Evolutionary conservation across 2,113 vertebrate species (phyloP), one percentile per base, ranked within the genome.

Genomic region (Rafetus swinhoei): DNA sequence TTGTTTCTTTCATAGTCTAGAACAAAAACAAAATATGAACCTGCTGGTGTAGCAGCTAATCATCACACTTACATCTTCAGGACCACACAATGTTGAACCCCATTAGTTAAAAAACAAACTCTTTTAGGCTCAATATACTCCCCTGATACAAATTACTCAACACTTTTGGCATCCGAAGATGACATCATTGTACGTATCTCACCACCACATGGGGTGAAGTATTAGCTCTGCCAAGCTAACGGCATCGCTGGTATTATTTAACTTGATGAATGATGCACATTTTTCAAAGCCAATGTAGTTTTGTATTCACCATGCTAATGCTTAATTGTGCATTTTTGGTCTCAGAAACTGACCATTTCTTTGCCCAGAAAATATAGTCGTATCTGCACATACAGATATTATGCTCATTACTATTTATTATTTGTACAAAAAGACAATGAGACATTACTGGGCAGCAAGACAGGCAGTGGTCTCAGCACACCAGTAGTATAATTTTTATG

Each of bases 351-450:
- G 62, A 69, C 62, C 62, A 69, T n/a, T 69, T 76, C 72, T 76
- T 86, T 19, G 53, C 0, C 0, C 10, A 16, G 52, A 82, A 19
- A 85, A 52, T 1, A 52, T 25, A 69, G 54, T 1, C 6, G 52
- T 5, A 0, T 72, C 9, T 81, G 81, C 91, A 22, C 84, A 90
- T 57, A 88, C 27, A 91, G 9, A 53, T n/a, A 27, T 1, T n/a
- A n/a, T 69, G 93, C n/a, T 11, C 56, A 65, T 2, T 2, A 11
- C 7, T 81, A 7, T 1, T 81, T 60, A 18, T 1, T 81, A 29
- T 87, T 85, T 57, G 4, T 59, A 29, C 39, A 19, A 84, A 19
- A 19, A 86, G 93, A 52, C 1, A 4, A 83, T 79, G 39, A 69
- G 32, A 50, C 6, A 56, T 69, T 65, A 35, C 18, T n/a, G 62